phyloP scores from a whole-genome alignment of 2,113 vertebrate species.

The Hemiprocne comata region DNA sequence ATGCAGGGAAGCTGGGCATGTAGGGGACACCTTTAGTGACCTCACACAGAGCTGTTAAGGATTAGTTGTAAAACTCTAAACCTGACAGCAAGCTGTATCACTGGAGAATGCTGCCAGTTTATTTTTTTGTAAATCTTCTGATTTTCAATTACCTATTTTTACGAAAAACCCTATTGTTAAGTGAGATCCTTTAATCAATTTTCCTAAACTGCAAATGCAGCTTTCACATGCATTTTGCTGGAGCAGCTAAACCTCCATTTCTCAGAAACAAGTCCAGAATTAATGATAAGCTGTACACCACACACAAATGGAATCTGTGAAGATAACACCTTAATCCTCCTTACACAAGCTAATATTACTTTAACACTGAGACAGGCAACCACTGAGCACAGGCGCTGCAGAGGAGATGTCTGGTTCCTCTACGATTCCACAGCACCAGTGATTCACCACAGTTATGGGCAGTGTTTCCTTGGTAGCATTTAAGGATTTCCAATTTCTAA shows the following conservation, averaged over 20 bases:
- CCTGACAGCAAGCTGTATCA: background rate
- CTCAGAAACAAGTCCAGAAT: constrained; percentile 39
- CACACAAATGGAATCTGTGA: constrained; percentile 31
- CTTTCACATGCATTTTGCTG: background rate
- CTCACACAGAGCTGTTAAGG: background rate
- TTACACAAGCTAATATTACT: constrained; percentile 30
- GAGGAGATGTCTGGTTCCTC: background rate
- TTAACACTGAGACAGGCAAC: background rate
- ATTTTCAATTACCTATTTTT: background rate
- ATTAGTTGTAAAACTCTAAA: background rate
- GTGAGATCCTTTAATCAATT: background rate
- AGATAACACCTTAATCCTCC: constrained; percentile 46
- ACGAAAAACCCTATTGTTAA: background rate
- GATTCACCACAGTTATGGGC: background rate
- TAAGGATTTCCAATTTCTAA: background rate
- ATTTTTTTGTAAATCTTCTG: background rate
- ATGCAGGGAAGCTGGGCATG: background rate
- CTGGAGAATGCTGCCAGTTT: background rate
- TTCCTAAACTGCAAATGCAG: background rate
- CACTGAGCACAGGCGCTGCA: background rate
- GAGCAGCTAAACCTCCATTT: background rate
- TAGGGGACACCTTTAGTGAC: background rate
- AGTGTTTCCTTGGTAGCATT: background rate
- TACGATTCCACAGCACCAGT: background rate
- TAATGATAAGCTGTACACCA: constrained; percentile 43